Base-by-base conservation (phyloP, 1,140 invertebrate genomes). In the Drosophila pandora region DNA sequence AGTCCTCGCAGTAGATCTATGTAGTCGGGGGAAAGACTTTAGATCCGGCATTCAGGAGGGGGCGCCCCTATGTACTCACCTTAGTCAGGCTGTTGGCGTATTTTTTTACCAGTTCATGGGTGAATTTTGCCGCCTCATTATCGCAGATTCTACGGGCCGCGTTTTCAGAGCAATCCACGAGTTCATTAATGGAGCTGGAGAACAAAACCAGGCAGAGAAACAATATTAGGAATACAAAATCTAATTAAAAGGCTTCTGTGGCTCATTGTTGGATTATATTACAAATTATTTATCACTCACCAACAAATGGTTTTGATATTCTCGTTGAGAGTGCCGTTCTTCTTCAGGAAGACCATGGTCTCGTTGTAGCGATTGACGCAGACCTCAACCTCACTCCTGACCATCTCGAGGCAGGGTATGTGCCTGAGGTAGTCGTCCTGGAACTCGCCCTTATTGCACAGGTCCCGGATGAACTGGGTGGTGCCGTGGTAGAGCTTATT, bases 141-240 rank as follows among this genome's bases (percentile, higher is more conserved):
- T 95, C 95, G 79, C 95, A 96, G 43, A 94, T 93, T 57, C 93
- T 92, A 45, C 93, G 93, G 5, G 95, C 95, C 12, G 94, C 93
- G 56, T 93, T 91, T 75, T 95, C 95, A 0, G 95, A 95, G 83
- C 95, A 96, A 49, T 93, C 92, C 68, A 95, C 92, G 77, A 95
- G 95, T 73, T 95, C 94, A 92, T 95, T 94, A 79, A 96, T 95
- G 41, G 95, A 95, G 90, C 95, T 96, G 93, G 10, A 93, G 93
- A 22, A 25, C 23, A n/a, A 94, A 30, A 93, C 93, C 34, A 12
- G 9, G 25, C 25, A 28, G 5, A 48, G 2, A 8, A 47, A 32
- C 22, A 50, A 7, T 41, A 50, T 12, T 12, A 1, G 8, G 41
- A 32, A 39, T 30, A 28, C 25, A 28, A 28, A 28, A 28, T 28